Evolutionary conservation across 30 jellyfish, hydroid and myxozoan genomes (phyloP).

Genomic region (Euphysa ruthae): DNA sequence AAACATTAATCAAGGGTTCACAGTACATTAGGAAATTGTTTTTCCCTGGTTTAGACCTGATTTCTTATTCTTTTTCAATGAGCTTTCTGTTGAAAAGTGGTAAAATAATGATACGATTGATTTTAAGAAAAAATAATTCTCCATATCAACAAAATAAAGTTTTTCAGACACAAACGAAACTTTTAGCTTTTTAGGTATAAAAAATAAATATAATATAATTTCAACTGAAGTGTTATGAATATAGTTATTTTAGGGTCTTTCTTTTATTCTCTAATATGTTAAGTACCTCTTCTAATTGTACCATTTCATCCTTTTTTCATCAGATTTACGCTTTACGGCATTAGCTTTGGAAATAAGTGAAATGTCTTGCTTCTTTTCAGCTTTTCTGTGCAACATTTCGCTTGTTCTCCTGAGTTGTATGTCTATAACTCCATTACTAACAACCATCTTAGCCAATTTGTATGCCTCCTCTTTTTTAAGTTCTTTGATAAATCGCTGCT

Average conservation of each 20-base stretch:
- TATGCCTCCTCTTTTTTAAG: neutral
- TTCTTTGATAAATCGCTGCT: no score
- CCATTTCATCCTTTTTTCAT: constrained; percentile 4
- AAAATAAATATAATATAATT: no score
- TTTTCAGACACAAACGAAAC: neutral
- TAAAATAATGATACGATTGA: no score
- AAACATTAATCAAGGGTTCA: no score
- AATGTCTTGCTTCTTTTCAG: neutral
- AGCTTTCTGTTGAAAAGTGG: neutral
- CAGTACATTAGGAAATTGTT: neutral
- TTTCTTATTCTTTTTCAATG: neutral
- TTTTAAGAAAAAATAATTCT: no score
- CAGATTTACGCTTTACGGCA: neutral
- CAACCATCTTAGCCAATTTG: neutral
- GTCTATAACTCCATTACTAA: no score
- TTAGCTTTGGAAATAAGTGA: neutral
- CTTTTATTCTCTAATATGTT: no score
- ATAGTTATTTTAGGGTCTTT: no score
- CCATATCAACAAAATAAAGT: no score
- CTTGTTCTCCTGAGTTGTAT: no score
- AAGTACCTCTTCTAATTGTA: neutral
- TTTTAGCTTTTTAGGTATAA: neutral
- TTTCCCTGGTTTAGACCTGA: neutral
- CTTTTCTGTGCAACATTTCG: no score
- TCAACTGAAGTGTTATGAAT: no score